Percentiles rank a stretch among this genome's conserved stretches.
Conservation (phyloP, 2,797 vertebrate genomes). For the Pteronotus mesoamericanus region DNA sequence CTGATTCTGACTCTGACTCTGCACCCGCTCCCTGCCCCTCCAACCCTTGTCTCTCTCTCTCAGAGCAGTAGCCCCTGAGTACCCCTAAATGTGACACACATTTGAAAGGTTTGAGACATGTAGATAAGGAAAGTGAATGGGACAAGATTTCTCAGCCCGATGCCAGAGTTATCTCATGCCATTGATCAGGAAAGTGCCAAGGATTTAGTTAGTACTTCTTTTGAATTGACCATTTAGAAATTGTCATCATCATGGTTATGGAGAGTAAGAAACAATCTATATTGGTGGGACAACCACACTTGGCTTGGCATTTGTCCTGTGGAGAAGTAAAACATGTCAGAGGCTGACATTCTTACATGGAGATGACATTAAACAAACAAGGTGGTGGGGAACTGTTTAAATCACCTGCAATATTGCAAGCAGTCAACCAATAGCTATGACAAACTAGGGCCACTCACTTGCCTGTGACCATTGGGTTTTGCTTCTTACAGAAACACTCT, state of each 20-base stretch:
- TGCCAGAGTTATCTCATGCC: neutral
- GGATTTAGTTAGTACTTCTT: constrained; percentile 19
- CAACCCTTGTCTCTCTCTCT: neutral
- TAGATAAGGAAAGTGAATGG: constrained; percentile 1
- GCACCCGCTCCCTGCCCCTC: neutral
- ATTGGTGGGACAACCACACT: neutral
- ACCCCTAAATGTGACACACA: neutral
- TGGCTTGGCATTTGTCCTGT: constrained; percentile 54
- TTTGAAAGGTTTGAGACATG: constrained; percentile 19
- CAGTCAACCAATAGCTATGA: constrained; percentile 39
- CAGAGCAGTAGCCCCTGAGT: neutral
- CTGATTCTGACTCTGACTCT: neutral
- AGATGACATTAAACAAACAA: constrained; percentile 61
- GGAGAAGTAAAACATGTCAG: constrained; percentile 49
- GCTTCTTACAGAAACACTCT: constrained; percentile 24
- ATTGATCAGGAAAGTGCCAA: neutral
- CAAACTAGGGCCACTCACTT: neutral
- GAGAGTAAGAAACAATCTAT: neutral
- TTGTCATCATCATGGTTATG: neutral
- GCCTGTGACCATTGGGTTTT: constrained; percentile 9
- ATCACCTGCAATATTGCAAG: constrained; percentile 62
- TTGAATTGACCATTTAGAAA: constrained; percentile 43
- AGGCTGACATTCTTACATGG: constrained; percentile 35
- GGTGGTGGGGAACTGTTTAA: constrained; percentile 53
- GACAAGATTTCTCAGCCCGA: neutral